Evolutionary conservation across 2,888 invertebrate species (phyloP).

Genomic region (Tinea pellionella): DNA sequence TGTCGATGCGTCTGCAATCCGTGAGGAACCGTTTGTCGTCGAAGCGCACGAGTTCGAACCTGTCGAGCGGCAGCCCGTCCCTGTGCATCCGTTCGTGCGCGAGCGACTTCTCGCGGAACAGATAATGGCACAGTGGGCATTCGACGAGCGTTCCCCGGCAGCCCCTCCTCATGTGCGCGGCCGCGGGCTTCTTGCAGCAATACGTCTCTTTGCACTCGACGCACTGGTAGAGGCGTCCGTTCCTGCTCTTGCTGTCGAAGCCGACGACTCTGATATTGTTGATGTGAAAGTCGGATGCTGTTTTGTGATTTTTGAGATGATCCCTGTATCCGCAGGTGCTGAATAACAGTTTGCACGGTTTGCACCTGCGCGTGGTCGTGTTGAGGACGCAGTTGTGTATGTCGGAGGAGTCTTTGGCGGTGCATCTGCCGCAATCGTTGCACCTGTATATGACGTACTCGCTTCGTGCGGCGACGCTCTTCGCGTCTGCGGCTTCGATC

Average conservation of each 20-base stretch:
- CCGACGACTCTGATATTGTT: background rate
- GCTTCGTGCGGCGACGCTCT: too few relatives aligned
- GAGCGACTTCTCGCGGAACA: background rate
- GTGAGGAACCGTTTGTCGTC: too few relatives aligned
- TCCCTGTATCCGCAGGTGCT: background rate
- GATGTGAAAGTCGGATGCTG: background rate
- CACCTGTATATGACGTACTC: background rate
- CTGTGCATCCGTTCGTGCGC: background rate
- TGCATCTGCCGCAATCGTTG: background rate
- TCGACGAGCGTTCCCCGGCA: background rate
- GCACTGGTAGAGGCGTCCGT: background rate
- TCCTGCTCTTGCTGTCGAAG: background rate
- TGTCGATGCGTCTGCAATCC: too few relatives aligned
- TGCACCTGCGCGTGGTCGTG: background rate
- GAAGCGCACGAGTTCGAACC: too few relatives aligned
- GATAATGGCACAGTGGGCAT: background rate
- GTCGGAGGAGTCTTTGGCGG: background rate
- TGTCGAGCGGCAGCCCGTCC: too few relatives aligned
- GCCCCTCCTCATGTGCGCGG: background rate
- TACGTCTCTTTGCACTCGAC: background rate
- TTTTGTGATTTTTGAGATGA: background rate
- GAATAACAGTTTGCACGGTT: background rate
- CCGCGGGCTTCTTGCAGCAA: background rate
- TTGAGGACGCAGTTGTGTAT: background rate
- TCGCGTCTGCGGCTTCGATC: too few relatives aligned